Evolutionary conservation across 2,113 vertebrate species (phyloP).

Genomic region (Elaphurus davidianus): DNA sequence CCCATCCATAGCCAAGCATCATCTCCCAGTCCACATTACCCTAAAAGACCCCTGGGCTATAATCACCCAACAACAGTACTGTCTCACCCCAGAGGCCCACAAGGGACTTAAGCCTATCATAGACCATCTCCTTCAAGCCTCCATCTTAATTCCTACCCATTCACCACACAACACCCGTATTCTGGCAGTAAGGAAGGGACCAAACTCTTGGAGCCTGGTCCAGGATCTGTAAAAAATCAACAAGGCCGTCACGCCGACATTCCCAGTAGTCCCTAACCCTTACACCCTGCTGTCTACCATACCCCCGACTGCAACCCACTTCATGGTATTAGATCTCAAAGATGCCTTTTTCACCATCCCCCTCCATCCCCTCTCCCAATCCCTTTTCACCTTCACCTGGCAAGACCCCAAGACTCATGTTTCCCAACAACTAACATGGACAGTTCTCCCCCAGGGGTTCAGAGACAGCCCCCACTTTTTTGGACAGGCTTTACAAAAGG

Average conservation of each 20-base stretch:
- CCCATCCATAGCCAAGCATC: no score
- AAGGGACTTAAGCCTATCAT: neutral
- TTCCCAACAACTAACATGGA: neutral
- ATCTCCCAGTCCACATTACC: no score
- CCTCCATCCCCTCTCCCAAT: neutral
- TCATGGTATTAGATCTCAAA: neutral
- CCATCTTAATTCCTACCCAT: neutral
- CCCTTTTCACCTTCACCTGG: neutral
- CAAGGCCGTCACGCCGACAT: fast-evolving
- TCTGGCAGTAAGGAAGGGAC: neutral
- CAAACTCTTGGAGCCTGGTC: neutral
- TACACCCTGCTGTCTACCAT: neutral
- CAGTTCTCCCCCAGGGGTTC: neutral
- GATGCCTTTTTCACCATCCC: neutral
- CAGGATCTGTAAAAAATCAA: neutral
- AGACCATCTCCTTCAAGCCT: neutral
- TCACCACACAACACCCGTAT: neutral
- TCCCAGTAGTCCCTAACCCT: neutral
- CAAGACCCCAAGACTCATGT: neutral
- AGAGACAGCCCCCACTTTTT: neutral
- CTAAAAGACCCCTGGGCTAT: no score
- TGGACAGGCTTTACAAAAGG: neutral
- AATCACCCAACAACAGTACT: no score
- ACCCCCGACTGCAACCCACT: neutral
- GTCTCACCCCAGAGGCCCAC: neutral